A percentile compares a stretch with the other conserved stretches of the same genome.
Conservation (phyloP, 2,888 invertebrate species). For the Hypomecis atomaria region DNA sequence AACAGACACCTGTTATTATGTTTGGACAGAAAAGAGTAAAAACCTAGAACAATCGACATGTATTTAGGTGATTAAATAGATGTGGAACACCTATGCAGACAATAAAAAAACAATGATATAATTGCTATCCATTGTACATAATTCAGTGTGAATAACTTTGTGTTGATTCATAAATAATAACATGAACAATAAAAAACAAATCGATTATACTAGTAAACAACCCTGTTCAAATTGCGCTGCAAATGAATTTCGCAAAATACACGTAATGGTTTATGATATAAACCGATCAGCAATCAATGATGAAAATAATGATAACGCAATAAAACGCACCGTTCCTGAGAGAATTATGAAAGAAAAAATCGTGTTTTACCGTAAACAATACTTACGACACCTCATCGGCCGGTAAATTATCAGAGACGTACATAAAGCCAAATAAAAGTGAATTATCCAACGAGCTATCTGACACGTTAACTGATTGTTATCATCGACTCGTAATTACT, state of each 20-base stretch:
- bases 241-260: conserved; percentile 9
- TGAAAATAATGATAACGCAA: conserved; percentile 39
- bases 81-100: conserved; percentile 9
- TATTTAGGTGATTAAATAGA: conserved; percentile 17
- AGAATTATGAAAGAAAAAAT: conserved; percentile 37
- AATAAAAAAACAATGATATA: not conserved
- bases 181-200: conserved; percentile 3
- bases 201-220: conserved; percentile 4
- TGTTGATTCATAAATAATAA: not conserved
- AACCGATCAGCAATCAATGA: conserved; percentile 35
- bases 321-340: conserved; percentile 32
- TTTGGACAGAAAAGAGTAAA: conserved; percentile 19
- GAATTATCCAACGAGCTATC: conserved; percentile 20
- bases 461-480: conserved; percentile 31
- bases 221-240: not conserved
- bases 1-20: conserved; percentile 29
- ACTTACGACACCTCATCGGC: conserved; percentile 27
- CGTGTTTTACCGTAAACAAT: conserved; percentile 23
- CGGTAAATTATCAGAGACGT: conserved; percentile 8
- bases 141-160: not conserved
- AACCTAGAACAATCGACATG: conserved; percentile 19
- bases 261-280: conserved; percentile 29
- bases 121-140: not conserved
- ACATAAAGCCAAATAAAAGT: conserved; percentile 17
- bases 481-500: conserved; percentile 34